These are phyloP conservation scores for Cryptophagus acutangulus DNA, from an alignment of 2,888 invertebrate genomes.

Conservation along the genomic window DNA sequence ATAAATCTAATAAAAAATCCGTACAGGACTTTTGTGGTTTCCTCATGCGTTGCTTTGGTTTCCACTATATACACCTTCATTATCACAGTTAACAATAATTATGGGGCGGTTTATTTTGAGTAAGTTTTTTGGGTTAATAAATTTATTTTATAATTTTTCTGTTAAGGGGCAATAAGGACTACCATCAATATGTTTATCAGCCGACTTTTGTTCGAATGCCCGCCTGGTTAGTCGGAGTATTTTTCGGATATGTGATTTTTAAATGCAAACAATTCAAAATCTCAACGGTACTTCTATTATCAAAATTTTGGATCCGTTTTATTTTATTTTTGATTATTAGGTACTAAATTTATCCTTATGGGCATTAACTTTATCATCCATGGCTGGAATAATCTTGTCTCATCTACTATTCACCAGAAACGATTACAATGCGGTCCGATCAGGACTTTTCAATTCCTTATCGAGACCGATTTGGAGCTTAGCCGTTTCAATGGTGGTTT, in stretches of 20 bases:
- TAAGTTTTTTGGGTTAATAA: slow-evolving; percentile 14
- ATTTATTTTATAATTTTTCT: neutral
- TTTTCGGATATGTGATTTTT: slow-evolving; percentile 20
- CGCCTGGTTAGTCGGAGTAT: slow-evolving; percentile 25
- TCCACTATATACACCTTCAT: slow-evolving; percentile 17
- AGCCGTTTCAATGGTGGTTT: slow-evolving; percentile 19
- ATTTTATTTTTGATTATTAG: slow-evolving; percentile 4
- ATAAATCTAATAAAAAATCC: slow-evolving; percentile 2
- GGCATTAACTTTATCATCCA: slow-evolving; percentile 8
- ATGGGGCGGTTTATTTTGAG: slow-evolving; percentile 21
- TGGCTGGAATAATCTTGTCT: slow-evolving; percentile 10
- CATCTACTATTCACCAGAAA: slow-evolving; percentile 15
- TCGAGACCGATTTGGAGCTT: slow-evolving; percentile 26
- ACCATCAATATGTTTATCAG: slow-evolving; percentile 12
- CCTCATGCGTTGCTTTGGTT: neutral
- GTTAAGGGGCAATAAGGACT: slow-evolving; percentile 13
- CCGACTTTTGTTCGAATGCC: slow-evolving; percentile 14
- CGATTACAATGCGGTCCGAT: slow-evolving; percentile 18
- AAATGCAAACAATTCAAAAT: slow-evolving; percentile 11
- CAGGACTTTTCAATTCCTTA: slow-evolving; percentile 25
- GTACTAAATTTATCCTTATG: slow-evolving; percentile 14
- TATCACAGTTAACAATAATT: slow-evolving; percentile 19
- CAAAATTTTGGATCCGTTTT: neutral
- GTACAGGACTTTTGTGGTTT: neutral
- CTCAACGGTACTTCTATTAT: slow-evolving; percentile 4